Conservation (phyloP, 92 coral and sea anemone genomes). For the Epizoanthus illoricatus region DNA sequence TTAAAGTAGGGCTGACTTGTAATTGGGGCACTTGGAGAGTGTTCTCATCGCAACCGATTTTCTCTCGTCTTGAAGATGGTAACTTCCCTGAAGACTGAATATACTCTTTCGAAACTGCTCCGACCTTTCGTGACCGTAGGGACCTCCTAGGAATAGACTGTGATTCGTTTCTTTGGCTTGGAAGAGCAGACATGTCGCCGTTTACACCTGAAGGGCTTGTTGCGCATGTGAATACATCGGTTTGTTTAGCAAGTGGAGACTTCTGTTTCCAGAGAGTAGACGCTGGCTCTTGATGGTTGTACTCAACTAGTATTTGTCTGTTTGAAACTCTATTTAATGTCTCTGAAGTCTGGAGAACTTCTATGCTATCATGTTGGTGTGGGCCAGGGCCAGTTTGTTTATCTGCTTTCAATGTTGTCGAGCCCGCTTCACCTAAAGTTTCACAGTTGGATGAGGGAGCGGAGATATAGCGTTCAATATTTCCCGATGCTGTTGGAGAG, state of each 20-base stretch:
- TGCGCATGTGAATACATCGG: background rate
- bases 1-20: slow-evolving; percentile 25
- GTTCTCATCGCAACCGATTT: background rate
- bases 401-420: too few relatives aligned
- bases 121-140: background rate
- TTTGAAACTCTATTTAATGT: background rate
- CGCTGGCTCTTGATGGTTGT: background rate
- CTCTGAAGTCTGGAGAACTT: background rate
- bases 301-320: background rate
- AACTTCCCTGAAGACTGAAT: background rate
- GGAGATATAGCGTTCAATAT: slow-evolving; percentile 8
- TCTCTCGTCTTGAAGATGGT: background rate
- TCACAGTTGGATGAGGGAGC: background rate
- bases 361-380: slow-evolving; percentile 1
- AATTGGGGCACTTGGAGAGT: background rate
- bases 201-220: background rate
- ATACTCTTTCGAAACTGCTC: background rate
- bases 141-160: slow-evolving; percentile 1
- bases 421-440: background rate
- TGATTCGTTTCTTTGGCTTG: background rate
- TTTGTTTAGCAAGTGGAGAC: background rate
- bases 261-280: background rate
- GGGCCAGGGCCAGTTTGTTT: background rate
- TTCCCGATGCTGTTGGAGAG: slow-evolving; percentile 8
- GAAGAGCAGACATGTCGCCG: background rate